Evolutionary conservation across 35 echinoderm and acorn worm species (phyloP).

Genomic region (Diadema setosum): DNA sequence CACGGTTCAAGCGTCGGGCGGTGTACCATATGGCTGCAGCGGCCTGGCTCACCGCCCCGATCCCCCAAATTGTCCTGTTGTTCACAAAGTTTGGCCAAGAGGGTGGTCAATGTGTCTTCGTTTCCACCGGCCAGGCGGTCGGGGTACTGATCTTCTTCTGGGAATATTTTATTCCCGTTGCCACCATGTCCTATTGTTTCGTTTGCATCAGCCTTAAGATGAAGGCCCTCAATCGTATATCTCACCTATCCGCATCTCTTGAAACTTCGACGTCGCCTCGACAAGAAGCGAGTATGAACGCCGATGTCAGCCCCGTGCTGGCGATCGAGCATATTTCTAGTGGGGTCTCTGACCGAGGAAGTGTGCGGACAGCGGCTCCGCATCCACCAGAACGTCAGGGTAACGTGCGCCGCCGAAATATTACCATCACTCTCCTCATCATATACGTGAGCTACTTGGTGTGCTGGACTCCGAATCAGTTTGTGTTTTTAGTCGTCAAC

Average conservation of each 20-base stretch:
- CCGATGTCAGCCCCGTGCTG: background rate
- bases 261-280: background rate
- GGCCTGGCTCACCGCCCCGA: background rate
- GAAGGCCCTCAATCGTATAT: background rate
- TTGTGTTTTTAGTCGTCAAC: slow-evolving; percentile 25
- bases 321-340: background rate
- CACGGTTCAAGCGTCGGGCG: background rate
- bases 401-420: background rate
- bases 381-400: background rate
- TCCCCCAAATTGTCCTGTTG: background rate
- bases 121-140: background rate
- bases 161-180: slow-evolving; percentile 33
- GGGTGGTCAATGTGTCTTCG: background rate
- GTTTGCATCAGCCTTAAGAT: background rate
- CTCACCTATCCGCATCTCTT: background rate
- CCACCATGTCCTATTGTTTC: slow-evolving; percentile 34
- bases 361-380: background rate
- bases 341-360: background rate
- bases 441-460: slow-evolving; percentile 14
- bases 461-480: slow-evolving; percentile 52
- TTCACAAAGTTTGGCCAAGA: background rate
- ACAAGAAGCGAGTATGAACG: background rate
- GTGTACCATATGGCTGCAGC: background rate
- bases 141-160: background rate
- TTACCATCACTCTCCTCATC: slow-evolving; percentile 16